Base-by-base conservation (phyloP, 2,888 invertebrate genomes). In the Thyatira batis region DNA sequence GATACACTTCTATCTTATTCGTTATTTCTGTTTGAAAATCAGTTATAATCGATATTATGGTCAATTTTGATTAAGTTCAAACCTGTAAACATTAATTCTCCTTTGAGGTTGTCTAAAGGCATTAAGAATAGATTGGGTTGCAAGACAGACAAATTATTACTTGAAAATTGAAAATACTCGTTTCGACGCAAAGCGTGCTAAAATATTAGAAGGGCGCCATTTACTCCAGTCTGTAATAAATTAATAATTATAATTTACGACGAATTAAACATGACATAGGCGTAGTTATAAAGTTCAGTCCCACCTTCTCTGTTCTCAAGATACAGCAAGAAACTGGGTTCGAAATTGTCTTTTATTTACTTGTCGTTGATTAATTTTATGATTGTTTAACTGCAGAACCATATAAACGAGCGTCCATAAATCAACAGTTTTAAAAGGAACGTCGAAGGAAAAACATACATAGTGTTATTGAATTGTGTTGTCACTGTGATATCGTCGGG, bases 391-490 rank as follows among this genome's bases (percentile, higher is more conserved):
- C 39, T 39, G 54, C 56, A 55, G 60, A 58, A 65, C 65, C 63
- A 64, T 60, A 65, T 70, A 68, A n/a, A 65, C 61, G 69, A 61
- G 57, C 58, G 60, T 60, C 67, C 72, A 75, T 76, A 74, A 73
- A 74, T 76, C 73, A 73, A 66, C 63, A 53, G 60, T 60, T 66
- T 66, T 78, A 73, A 76, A 81, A 66, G 78, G 81, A 69, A 58
- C 58, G 66, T 55, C 60, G 73, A 76, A 75, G 78, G 70, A 71
- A 76, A 73, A 69, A 72, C 61, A 69, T 69, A 66, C 67, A 67
- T 66, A 55, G 65, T 61, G 60, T 73, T 74, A 74, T 70, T 76
- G 71, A 67, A 80, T 82, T 81, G 78, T 78, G 65, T 69, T 78
- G 76, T 77, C 73, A 67, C 61, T 64, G 61, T 67, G 65, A 69